These are phyloP conservation scores for Dione juno DNA, from an alignment of 2,888 invertebrate species.

Conservation along the genomic window DNA sequence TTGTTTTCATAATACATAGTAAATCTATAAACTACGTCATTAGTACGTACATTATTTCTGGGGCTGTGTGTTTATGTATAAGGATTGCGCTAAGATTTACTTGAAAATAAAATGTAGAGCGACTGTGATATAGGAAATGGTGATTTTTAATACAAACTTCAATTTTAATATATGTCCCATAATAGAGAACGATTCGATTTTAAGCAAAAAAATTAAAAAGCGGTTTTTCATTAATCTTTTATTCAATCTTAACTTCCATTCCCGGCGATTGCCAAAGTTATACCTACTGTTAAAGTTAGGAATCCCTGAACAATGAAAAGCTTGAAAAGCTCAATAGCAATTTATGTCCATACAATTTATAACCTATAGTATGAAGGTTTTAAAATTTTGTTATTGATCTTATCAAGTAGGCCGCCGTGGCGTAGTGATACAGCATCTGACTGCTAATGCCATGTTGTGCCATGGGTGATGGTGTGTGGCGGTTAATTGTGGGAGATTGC, in stretches of 20 bases:
- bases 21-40: too few relatives aligned
- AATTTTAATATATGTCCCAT: background rate
- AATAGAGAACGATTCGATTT: background rate
- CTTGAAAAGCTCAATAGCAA: background rate
- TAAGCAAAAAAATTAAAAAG: background rate
- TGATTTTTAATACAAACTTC: background rate
- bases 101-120: too few relatives aligned
- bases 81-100: too few relatives aligned
- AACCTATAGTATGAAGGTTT: background rate
- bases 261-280: background rate
- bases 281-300: background rate
- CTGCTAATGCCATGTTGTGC: too few relatives aligned
- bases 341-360: slow-evolving; percentile 6
- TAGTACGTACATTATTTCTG: too few relatives aligned
- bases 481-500: too few relatives aligned
- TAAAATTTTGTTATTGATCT: background rate
- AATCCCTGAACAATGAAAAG: slow-evolving; percentile 2
- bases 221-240: slow-evolving; percentile 3
- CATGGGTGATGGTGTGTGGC: too few relatives aligned
- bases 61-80: too few relatives aligned
- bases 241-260: slow-evolving; percentile 3
- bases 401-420: too few relatives aligned
- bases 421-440: too few relatives aligned
- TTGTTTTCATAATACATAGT: too few relatives aligned
- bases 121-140: background rate